Conservation (phyloP, 2,113 vertebrate species). For the Furnarius figulus region DNA sequence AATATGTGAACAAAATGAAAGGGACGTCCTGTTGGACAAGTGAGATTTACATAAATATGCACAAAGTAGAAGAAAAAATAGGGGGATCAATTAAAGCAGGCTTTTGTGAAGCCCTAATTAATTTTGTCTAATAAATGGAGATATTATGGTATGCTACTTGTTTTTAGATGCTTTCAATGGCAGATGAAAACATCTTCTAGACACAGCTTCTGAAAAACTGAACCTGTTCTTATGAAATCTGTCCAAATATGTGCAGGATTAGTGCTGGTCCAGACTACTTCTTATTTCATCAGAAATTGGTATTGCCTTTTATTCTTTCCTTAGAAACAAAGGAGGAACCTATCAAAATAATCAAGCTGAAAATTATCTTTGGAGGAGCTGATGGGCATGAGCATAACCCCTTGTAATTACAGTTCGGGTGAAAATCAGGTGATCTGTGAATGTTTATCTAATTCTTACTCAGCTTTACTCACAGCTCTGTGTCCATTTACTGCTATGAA, state of each 20-base stretch:
- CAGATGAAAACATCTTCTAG: neutral
- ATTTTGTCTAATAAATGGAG: neutral
- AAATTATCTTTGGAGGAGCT: neutral
- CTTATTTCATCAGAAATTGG: neutral
- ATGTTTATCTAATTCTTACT: neutral
- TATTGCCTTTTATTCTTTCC: neutral
- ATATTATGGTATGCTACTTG: neutral
- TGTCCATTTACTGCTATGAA: neutral
- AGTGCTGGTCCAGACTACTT: neutral
- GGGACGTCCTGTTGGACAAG: neutral
- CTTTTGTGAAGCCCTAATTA: neutral
- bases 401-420: neutral
- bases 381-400: neutral
- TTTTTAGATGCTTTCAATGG: neutral
- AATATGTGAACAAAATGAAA: neutral
- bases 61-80: neutral
- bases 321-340: neutral
- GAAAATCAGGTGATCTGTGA: neutral
- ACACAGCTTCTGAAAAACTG: neutral
- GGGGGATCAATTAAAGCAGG: neutral
- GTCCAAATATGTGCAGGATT: neutral
- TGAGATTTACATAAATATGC: neutral
- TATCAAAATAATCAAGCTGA: neutral
- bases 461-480: neutral
- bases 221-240: neutral